Percentiles rank a stretch among this genome's conserved stretches.
phyloP scores from a whole-genome alignment of 2,888 invertebrate genomes.

The Dasysyrphus tricinctus region DNA sequence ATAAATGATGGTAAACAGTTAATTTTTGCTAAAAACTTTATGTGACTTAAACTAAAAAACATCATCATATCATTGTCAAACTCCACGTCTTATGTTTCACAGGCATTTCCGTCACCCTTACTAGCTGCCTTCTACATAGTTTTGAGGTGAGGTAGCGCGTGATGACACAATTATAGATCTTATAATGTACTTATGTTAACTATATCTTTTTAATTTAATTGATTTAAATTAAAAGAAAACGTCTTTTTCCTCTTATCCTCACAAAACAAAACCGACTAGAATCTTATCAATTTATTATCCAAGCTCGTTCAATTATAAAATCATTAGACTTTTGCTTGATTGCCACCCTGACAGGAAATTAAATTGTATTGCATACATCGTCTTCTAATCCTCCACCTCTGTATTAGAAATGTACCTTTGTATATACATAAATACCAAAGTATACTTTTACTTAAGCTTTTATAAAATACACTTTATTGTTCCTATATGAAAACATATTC shows the following conservation, averaged over 20 bases:
- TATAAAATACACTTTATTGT: slow-evolving; percentile 10
- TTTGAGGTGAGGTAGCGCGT: too few relatives aligned
- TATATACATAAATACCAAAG: neutral
- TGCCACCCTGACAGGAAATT: slow-evolving; percentile 31
- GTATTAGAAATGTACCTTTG: neutral
- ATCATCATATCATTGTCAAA: too few relatives aligned
- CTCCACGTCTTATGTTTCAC: too few relatives aligned
- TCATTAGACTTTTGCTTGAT: slow-evolving; percentile 28
- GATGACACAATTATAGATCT: too few relatives aligned
- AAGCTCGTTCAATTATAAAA: slow-evolving; percentile 20
- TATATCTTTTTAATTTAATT: neutral
- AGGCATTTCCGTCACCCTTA: too few relatives aligned
- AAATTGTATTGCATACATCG: slow-evolving; percentile 22
- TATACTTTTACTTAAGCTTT: slow-evolving; percentile 8
- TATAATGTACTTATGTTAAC: neutral
- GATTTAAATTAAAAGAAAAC: neutral
- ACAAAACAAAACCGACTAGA: neutral
- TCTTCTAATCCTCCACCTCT: slow-evolving; percentile 11
- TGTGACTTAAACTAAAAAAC: too few relatives aligned
- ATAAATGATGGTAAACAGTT: too few relatives aligned
- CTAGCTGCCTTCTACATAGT: too few relatives aligned
- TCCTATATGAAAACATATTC: neutral
- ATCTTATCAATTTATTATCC: slow-evolving; percentile 1
- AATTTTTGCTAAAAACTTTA: too few relatives aligned
- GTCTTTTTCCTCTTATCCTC: neutral